A percentile compares a stretch with the other conserved stretches of the same genome.
phyloP scores from a whole-genome alignment of 2,888 invertebrate genomes.

The Hermaeophaga mercurialis region DNA sequence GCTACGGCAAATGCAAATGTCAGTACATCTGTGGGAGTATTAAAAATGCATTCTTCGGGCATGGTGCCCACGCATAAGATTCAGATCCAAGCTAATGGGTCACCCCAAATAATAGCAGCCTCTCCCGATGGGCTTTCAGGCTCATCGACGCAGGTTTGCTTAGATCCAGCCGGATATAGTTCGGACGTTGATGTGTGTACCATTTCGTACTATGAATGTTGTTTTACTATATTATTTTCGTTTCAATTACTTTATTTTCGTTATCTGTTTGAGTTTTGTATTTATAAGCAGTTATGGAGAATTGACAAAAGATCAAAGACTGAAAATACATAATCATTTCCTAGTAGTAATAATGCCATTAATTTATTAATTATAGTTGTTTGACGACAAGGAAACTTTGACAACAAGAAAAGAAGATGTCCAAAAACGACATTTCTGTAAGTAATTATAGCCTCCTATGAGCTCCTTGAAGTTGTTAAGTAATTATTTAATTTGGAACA shows the following conservation, averaged over 20 bases:
- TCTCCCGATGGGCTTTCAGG: conserved; percentile 60
- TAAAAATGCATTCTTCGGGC: conserved; percentile 60
- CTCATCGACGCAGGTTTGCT: conserved; percentile 74
- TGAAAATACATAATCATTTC: too few relatives aligned
- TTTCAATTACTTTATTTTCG: conserved; percentile 34
- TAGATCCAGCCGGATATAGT: conserved; percentile 72
- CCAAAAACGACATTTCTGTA: too few relatives aligned
- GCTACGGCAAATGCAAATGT: conserved; percentile 62
- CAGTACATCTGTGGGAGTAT: conserved; percentile 59
- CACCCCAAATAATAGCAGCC: conserved; percentile 59
- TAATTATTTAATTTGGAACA: too few relatives aligned
- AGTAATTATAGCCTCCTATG: too few relatives aligned
- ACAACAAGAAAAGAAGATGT: too few relatives aligned
- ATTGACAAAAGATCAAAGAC: too few relatives aligned
- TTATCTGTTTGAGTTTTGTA: conserved; percentile 32
- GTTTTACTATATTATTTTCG: conserved; percentile 23
- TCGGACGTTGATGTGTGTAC: conserved; percentile 75
- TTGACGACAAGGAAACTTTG: too few relatives aligned
- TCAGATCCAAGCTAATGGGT: conserved; percentile 61
- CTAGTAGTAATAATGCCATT: too few relatives aligned
- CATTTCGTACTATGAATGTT: conserved; percentile 26
- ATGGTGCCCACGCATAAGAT: conserved; percentile 58
- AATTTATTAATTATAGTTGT: too few relatives aligned
- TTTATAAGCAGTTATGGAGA: neutral
- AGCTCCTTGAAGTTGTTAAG: too few relatives aligned